These are phyloP conservation scores for Leuciscus waleckii DNA, from an alignment of 2,797 vertebrate species.

Conservation along the genomic window DNA sequence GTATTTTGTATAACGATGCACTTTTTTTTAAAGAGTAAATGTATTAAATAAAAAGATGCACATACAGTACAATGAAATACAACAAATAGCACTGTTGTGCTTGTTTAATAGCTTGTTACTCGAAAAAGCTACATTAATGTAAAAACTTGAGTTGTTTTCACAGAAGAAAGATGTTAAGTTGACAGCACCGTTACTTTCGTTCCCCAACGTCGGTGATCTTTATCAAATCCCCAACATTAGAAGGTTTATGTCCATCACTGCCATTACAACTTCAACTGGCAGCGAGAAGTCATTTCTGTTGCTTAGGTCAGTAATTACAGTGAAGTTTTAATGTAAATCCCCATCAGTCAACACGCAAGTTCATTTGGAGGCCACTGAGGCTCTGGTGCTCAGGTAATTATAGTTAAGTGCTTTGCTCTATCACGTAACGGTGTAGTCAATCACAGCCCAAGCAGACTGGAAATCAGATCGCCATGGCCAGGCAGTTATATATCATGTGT, in stretches of 20 bases:
- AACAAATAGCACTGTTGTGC: neutral
- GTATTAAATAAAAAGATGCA: neutral
- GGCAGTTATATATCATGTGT: conserved; percentile 42
- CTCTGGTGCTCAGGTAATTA: conserved; percentile 52
- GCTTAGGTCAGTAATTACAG: conserved; percentile 51
- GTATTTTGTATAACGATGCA: neutral
- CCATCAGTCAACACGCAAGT: conserved; percentile 45
- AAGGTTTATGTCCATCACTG: conserved; percentile 47
- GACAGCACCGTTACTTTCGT: neutral
- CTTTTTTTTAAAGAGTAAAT: neutral
- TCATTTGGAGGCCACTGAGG: conserved; percentile 49
- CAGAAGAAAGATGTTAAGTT: neutral
- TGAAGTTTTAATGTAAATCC: conserved; percentile 51
- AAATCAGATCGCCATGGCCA: conserved; percentile 43
- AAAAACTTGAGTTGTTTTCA: neutral
- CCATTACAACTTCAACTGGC: conserved; percentile 48
- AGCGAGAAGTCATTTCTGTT: conserved; percentile 41
- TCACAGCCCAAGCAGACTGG: conserved; percentile 45
- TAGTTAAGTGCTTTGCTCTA: conserved; percentile 52
- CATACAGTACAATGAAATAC: neutral
- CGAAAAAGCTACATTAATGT: neutral
- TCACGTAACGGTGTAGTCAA: conserved; percentile 52
- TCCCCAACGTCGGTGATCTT: neutral
- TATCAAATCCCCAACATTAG: conserved; percentile 38
- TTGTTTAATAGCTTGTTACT: neutral